Evolutionary conservation across 2,113 vertebrate genomes (phyloP).

Genomic region (Rousettus leschenaultii): DNA sequence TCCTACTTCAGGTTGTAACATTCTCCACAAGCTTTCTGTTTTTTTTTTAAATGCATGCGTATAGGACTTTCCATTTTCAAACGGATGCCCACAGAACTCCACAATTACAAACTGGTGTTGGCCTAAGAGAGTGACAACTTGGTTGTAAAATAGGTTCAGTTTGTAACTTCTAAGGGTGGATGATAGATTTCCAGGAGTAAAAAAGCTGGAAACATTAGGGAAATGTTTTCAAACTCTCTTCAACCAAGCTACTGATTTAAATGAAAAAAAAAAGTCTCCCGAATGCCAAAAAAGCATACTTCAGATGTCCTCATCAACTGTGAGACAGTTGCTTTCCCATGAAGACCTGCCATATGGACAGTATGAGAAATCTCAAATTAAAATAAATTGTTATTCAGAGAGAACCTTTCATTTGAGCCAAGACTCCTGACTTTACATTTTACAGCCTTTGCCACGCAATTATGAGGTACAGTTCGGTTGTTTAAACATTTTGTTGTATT

Average conservation of each 20-base stretch:
- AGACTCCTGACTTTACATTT: slow-evolving; percentile 64
- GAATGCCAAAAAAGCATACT: slow-evolving; percentile 57
- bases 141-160: slow-evolving; percentile 40
- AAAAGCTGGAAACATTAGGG: slow-evolving; percentile 63
- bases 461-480: slow-evolving; percentile 52
- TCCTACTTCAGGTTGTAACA: slow-evolving; percentile 10
- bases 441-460: slow-evolving; percentile 55
- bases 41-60: background rate
- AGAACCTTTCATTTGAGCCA: slow-evolving; percentile 59
- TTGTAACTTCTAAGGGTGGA: slow-evolving; percentile 48
- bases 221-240: slow-evolving; percentile 74
- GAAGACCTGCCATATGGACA: slow-evolving; percentile 71
- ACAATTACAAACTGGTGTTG: slow-evolving; percentile 13
- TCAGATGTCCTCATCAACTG: slow-evolving; percentile 68
- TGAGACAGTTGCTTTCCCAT: slow-evolving; percentile 66
- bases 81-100: slow-evolving; percentile 20
- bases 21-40: slow-evolving; percentile 20
- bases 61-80: slow-evolving; percentile 51
- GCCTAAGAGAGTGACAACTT: slow-evolving; percentile 9
- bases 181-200: slow-evolving; percentile 62
- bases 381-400: slow-evolving; percentile 74
- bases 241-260: slow-evolving; percentile 62
- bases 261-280: background rate
- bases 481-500: slow-evolving; percentile 53
- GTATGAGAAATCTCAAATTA: slow-evolving; percentile 71